Conservation (phyloP, 2,888 invertebrate species). For the Choristoneura rosaceana region DNA sequence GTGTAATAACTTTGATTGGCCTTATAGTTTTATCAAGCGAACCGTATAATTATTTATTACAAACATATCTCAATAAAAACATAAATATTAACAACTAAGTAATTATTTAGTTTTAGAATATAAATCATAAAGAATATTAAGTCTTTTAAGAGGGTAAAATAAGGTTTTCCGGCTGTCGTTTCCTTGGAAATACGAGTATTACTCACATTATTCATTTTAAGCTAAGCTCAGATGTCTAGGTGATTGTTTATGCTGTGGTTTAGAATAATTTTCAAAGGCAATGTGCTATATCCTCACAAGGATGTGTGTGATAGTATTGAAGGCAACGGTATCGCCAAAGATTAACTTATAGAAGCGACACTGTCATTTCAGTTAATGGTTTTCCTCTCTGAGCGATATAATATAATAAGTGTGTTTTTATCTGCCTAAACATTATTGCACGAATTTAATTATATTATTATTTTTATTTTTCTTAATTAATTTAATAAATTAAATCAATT, state of each 20-base stretch:
- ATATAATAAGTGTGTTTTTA: background rate
- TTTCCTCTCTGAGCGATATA: background rate
- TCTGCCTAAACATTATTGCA: too few species aligned
- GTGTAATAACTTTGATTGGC: background rate
- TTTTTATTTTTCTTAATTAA: too few species aligned
- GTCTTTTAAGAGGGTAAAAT: conserved; percentile 1
- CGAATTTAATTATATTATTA: too few species aligned
- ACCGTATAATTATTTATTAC: conserved; percentile 20
- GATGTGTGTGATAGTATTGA: conserved; percentile 25
- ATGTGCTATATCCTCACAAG: conserved; percentile 18
- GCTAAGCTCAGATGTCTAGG: conserved; percentile 6
- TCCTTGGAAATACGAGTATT: conserved; percentile 27
- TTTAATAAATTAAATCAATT: too few species aligned
- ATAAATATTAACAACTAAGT: conserved; percentile 9
- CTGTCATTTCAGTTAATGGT: background rate
- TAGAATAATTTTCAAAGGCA: conserved; percentile 31
- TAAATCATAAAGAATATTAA: background rate
- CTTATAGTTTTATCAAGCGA: conserved; percentile 7
- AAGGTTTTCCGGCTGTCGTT: conserved; percentile 19
- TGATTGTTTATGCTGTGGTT: conserved; percentile 25
- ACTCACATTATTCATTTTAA: conserved; percentile 15
- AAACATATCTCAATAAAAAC: conserved; percentile 10
- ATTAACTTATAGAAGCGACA: conserved; percentile 3
- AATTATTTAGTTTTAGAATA: conserved; percentile 11
- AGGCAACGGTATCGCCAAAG: conserved; percentile 23